These are phyloP conservation scores for Eupithecia abbreviata DNA, from an alignment of 2,888 invertebrate species.

Conservation along the genomic window DNA sequence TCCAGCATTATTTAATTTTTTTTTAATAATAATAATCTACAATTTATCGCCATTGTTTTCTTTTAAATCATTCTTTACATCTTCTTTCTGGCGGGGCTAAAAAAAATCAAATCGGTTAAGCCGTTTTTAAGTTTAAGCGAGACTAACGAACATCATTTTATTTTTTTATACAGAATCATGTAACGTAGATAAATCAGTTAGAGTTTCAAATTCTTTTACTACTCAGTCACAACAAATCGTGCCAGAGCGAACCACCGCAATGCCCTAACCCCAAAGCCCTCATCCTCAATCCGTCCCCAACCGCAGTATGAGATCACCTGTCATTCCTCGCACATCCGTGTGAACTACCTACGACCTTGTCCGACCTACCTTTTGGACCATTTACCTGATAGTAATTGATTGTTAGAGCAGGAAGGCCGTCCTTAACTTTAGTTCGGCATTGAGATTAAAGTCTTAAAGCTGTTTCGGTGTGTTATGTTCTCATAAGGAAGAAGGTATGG, in stretches of 20 bases:
- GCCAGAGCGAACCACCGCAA: background rate
- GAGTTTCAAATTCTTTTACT: too few species aligned
- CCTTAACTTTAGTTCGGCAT: background rate
- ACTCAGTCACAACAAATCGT: background rate
- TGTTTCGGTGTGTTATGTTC: background rate
- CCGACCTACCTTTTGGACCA: slow-evolving; percentile 25
- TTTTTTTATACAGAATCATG: too few species aligned
- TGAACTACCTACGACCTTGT: slow-evolving; percentile 36
- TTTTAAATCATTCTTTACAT: too few species aligned
- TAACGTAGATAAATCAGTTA: too few species aligned
- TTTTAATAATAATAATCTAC: too few species aligned
- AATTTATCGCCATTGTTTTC: too few species aligned
- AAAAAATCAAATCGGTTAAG: too few species aligned
- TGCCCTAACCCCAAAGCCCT: background rate
- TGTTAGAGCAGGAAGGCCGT: slow-evolving; percentile 8
- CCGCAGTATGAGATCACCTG: slow-evolving; percentile 37
- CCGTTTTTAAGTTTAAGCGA: too few species aligned
- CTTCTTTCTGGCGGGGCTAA: too few species aligned
- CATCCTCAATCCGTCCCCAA: background rate
- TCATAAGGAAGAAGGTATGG: background rate
- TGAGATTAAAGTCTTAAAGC: slow-evolving; percentile 1
- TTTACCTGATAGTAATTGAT: slow-evolving; percentile 18
- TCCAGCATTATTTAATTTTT: too few species aligned
- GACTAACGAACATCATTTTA: too few species aligned
- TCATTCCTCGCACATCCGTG: slow-evolving; percentile 39